Conservation (phyloP, 1,140 invertebrate species). For the Panagrolaimus sp. region DNA sequence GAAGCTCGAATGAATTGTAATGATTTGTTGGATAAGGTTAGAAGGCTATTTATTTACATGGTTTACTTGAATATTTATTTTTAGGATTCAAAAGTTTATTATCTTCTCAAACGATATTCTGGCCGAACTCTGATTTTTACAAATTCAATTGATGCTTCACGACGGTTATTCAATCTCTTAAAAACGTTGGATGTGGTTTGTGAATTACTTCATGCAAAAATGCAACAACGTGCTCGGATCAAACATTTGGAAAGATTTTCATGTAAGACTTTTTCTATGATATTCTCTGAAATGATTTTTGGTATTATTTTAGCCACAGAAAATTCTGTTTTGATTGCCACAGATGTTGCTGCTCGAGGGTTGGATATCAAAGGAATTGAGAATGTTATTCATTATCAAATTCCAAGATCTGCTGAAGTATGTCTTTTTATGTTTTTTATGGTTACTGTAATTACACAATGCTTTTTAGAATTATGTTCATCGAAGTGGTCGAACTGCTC, state of each 20-base stretch:
- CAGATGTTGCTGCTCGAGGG: constrained; percentile 92
- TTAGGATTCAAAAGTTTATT: constrained; percentile 83
- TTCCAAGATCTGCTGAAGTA: constrained; percentile 84
- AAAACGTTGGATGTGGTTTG: constrained; percentile 71
- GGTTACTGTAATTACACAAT: constrained; percentile 21
- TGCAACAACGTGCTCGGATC: constrained; percentile 86
- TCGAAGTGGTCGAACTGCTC: constrained; percentile 86
- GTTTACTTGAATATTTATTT: constrained; percentile 27
- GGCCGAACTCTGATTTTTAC: constrained; percentile 91
- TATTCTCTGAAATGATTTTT: constrained; percentile 16
- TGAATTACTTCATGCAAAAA: constrained; percentile 81
- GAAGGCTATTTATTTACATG: neutral
- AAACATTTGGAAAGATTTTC: constrained; percentile 89
- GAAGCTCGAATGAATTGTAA: constrained; percentile 72
- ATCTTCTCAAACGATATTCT: constrained; percentile 76
- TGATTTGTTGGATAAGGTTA: constrained; percentile 69
- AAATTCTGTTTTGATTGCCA: constrained; percentile 79
- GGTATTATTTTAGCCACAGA: constrained; percentile 22
- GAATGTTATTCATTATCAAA: constrained; percentile 95
- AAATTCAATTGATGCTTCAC: constrained; percentile 88
- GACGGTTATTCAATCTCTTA: constrained; percentile 76
- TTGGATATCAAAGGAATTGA: constrained; percentile 88
- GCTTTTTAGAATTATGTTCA: constrained; percentile 77
- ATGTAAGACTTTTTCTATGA: constrained; percentile 63
- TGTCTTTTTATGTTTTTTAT: constrained; percentile 22